Conservation (phyloP, 2,888 invertebrate genomes). For the Caenorhabditis plicata region DNA sequence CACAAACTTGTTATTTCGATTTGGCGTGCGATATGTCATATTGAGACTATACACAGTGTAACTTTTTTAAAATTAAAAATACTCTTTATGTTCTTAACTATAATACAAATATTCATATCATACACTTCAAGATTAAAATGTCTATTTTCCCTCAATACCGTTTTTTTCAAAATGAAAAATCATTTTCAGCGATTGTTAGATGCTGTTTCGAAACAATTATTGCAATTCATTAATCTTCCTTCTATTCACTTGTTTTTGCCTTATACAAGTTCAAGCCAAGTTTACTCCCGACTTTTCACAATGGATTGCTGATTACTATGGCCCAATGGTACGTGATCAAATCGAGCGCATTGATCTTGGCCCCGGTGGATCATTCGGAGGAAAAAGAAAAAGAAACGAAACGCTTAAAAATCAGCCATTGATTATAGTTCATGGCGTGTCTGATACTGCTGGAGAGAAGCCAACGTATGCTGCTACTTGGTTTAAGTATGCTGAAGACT, state of each 20-base stretch:
- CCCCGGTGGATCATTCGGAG: slow-evolving; percentile 58
- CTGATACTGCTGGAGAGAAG: slow-evolving; percentile 61
- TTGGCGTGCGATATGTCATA: no score
- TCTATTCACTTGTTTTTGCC: neutral
- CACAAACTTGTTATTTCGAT: no score
- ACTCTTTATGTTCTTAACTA: no score
- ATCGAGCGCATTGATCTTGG: slow-evolving; percentile 56
- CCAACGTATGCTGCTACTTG: slow-evolving; percentile 50
- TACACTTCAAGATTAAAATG: no score
- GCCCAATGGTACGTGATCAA: slow-evolving; percentile 40
- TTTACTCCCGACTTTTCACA: slow-evolving; percentile 47
- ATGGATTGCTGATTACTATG: slow-evolving; percentile 47
- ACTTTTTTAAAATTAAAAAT: no score
- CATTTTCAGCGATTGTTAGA: no score
- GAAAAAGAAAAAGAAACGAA: slow-evolving; percentile 44
- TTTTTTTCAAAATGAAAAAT: no score
- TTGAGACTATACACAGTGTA: no score
- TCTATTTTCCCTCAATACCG: no score
- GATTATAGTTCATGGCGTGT: slow-evolving; percentile 63
- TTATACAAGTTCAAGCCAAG: slow-evolving; percentile 24
- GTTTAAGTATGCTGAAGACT: slow-evolving; percentile 32
- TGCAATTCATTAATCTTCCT: neutral
- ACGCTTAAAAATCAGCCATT: slow-evolving; percentile 55
- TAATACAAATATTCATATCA: no score
- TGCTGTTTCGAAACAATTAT: no score